A percentile compares a stretch with the other conserved stretches of the same genome.
Conservation (phyloP, 92 coral and sea anemone genomes). For the Ricordea florida region DNA sequence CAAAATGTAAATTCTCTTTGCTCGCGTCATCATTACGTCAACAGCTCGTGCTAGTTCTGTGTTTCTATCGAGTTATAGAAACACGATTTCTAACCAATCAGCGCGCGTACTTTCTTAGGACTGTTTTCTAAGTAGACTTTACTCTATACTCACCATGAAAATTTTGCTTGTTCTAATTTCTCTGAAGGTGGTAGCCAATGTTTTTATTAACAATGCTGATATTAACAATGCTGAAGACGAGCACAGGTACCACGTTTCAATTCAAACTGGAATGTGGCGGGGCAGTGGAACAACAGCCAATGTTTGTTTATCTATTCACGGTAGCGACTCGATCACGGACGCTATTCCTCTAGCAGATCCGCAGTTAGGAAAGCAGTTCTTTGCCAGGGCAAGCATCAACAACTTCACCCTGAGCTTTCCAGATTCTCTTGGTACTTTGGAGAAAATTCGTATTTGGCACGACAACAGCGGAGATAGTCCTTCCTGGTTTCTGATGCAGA, state of each 20-base stretch:
- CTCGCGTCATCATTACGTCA: too few species aligned
- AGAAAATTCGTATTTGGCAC: constrained; percentile 80
- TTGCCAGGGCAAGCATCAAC: constrained; percentile 84
- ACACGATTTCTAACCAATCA: not conserved
- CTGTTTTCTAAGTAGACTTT: not conserved
- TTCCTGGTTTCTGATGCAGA: constrained; percentile 80
- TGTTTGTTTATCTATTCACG: constrained; percentile 69
- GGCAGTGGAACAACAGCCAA: constrained; percentile 86
- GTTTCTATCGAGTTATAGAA: too few species aligned
- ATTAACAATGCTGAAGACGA: constrained; percentile 51
- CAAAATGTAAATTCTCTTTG: too few species aligned
- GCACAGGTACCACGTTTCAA: constrained; percentile 54
- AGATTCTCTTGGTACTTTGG: constrained; percentile 53
- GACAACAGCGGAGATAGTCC: constrained; percentile 81
- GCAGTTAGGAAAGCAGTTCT: constrained; percentile 53
- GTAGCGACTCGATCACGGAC: constrained; percentile 64
- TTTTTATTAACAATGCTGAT: constrained; percentile 27
- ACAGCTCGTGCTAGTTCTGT: too few species aligned
- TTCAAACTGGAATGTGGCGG: constrained; percentile 91
- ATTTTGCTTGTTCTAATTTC: too few species aligned
- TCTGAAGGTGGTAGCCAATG: constrained; percentile 79
- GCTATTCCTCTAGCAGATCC: constrained; percentile 71
- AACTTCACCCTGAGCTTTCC: constrained; percentile 74
- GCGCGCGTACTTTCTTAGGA: not conserved
- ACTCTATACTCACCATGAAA: not conserved